A percentile compares a stretch with the other conserved stretches of the same genome.
These are phyloP conservation scores for Magallana nippona DNA, from an alignment of 2,888 invertebrate genomes.

Conservation along the genomic window DNA sequence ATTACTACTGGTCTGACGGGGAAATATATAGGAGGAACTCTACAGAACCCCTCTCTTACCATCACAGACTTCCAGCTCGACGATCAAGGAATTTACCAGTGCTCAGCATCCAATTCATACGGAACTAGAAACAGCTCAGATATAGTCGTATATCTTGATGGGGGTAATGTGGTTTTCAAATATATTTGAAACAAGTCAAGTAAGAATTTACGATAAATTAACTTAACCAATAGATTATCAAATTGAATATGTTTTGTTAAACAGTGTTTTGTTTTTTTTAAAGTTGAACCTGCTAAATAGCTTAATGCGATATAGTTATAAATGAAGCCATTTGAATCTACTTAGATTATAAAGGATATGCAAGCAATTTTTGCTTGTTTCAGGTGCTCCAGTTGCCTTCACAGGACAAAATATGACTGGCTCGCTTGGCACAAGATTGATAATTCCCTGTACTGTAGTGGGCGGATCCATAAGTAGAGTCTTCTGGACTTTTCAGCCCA, in stretches of 20 bases:
- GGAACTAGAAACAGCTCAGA: not conserved
- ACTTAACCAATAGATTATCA: too few species aligned
- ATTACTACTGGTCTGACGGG: not conserved
- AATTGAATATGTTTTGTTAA: too few species aligned
- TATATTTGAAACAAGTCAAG: too few species aligned
- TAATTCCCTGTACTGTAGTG: not conserved
- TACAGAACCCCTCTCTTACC: not conserved
- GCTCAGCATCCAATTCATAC: not conserved
- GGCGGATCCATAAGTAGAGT: not conserved
- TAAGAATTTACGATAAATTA: too few species aligned
- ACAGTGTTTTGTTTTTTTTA: too few species aligned
- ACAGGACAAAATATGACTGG: not conserved
- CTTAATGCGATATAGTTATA: too few species aligned
- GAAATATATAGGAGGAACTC: not conserved
- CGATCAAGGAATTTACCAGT: not conserved
- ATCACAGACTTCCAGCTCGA: not conserved
- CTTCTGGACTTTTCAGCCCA: not conserved
- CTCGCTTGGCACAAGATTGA: not conserved
- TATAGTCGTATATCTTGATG: not conserved
- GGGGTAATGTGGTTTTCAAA: not conserved
- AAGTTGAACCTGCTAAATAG: too few species aligned
- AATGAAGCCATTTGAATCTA: too few species aligned
- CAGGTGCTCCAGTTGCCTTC: not conserved
- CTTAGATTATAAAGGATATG: too few species aligned
- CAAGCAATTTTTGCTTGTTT: not conserved